Conservation (phyloP, 2,797 vertebrate genomes). For the Anguilla pacifica region DNA sequence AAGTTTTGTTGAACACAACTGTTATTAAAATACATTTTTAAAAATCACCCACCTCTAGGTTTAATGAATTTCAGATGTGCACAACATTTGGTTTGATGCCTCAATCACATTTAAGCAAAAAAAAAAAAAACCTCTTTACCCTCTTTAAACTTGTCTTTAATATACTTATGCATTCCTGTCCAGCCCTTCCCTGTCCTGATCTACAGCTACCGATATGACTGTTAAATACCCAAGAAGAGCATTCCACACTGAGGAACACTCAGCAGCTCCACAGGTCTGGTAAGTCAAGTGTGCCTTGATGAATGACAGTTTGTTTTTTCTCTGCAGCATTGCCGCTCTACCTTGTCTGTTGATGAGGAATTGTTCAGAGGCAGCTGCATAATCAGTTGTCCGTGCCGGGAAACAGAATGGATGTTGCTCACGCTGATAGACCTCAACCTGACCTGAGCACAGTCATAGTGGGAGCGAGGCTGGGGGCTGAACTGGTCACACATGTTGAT, state of each 20-base stretch:
- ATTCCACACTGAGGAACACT: not conserved
- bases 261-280: not conserved
- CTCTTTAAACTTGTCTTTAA: too few relatives aligned
- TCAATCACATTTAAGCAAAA: too few relatives aligned
- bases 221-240: not conserved
- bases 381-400: not conserved
- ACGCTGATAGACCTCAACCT: not conserved
- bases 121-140: too few relatives aligned
- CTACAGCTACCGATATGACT: too few relatives aligned
- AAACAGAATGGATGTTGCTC: not conserved
- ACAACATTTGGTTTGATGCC: too few relatives aligned
- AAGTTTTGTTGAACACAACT: too few relatives aligned
- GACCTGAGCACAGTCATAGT: not conserved
- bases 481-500: not conserved
- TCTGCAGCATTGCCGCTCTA: not conserved
- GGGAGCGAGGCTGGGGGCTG: not conserved
- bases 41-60: too few relatives aligned
- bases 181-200: too few relatives aligned
- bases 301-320: not conserved
- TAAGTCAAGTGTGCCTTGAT: slow-evolving; percentile 1
- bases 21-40: too few relatives aligned
- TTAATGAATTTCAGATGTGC: too few relatives aligned
- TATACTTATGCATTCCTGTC: too few relatives aligned
- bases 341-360: not conserved
- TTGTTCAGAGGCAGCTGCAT: not conserved